These are phyloP conservation scores for Heterodera filipjevi DNA, from an alignment of 2,888 invertebrate species.

Conservation along the genomic window DNA sequence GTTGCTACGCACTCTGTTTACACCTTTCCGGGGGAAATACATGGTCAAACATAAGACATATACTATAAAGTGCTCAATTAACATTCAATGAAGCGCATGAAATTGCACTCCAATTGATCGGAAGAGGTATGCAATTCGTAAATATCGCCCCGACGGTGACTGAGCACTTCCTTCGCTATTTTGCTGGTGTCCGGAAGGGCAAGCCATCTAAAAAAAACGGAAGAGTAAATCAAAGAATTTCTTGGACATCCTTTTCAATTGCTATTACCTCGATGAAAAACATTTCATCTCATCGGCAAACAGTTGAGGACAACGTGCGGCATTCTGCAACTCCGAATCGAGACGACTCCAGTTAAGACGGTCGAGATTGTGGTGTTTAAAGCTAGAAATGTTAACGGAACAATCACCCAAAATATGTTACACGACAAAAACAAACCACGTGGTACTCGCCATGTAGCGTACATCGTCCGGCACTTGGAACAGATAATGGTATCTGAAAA, in stretches of 20 bases:
- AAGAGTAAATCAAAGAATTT: slow-evolving; percentile 20
- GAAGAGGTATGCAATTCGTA: slow-evolving; percentile 28
- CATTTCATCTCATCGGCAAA: slow-evolving; percentile 59
- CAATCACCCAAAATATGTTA: background rate
- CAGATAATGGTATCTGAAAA: slow-evolving; percentile 39
- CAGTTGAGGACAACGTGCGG: slow-evolving; percentile 40
- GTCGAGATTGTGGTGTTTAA: slow-evolving; percentile 60
- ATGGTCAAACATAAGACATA: background rate
- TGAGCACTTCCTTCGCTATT: slow-evolving; percentile 29
- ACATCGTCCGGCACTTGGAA: slow-evolving; percentile 59
- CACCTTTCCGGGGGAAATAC: background rate
- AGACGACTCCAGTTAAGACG: slow-evolving; percentile 59
- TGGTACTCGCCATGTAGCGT: slow-evolving; percentile 53
- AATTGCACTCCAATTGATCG: slow-evolving; percentile 39
- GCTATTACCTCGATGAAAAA: slow-evolving; percentile 48
- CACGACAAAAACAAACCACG: slow-evolving; percentile 36
- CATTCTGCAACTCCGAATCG: slow-evolving; percentile 49
- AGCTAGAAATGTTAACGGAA: slow-evolving; percentile 33
- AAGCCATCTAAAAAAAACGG: slow-evolving; percentile 38
- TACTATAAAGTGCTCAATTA: too few species aligned
- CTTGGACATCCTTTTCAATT: background rate
- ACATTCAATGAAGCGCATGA: slow-evolving; percentile 45
- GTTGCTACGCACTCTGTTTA: slow-evolving; percentile 40
- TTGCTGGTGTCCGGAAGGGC: slow-evolving; percentile 40
- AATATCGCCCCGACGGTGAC: slow-evolving; percentile 32